Evolutionary conservation across 2,888 invertebrate genomes (phyloP).

Genomic region (Notodonta dromedarius): DNA sequence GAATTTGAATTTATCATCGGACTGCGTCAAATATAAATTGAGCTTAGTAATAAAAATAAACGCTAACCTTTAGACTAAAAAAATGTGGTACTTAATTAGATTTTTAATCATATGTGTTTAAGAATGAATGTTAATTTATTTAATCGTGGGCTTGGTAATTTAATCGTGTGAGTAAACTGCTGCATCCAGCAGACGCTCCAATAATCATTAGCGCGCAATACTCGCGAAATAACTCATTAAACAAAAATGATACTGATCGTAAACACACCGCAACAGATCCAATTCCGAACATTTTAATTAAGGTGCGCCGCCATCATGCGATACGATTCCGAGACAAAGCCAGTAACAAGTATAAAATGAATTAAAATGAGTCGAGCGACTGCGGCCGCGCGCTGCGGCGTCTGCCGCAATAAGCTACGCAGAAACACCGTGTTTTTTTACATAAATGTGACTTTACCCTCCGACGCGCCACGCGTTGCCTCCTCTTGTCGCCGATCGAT

Average conservation of each 20-base stretch:
- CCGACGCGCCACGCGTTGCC: conserved; percentile 52
- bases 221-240: conserved; percentile 73
- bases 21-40: conserved; percentile 21
- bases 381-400: conserved; percentile 23
- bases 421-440: conserved; percentile 54
- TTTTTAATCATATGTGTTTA: conserved; percentile 3
- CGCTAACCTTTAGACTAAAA: not conserved
- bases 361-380: conserved; percentile 19
- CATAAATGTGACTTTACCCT: conserved; percentile 51
- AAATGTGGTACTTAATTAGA: not conserved
- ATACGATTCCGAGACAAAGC: conserved; percentile 60
- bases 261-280: conserved; percentile 60
- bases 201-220: conserved; percentile 43
- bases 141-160: too few species aligned
- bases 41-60: conserved; percentile 16
- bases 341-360: conserved; percentile 47
- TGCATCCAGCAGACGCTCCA: conserved; percentile 19
- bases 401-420: conserved; percentile 45
- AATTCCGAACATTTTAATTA: conserved; percentile 80
- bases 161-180: too few species aligned
- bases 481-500: conserved; percentile 50
- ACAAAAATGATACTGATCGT: conserved; percentile 78
- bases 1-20: conserved; percentile 29
- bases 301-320: conserved; percentile 53
- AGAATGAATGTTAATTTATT: too few species aligned